Conservation (phyloP, 2,797 vertebrate genomes). For the Peromyscus aztecus region DNA sequence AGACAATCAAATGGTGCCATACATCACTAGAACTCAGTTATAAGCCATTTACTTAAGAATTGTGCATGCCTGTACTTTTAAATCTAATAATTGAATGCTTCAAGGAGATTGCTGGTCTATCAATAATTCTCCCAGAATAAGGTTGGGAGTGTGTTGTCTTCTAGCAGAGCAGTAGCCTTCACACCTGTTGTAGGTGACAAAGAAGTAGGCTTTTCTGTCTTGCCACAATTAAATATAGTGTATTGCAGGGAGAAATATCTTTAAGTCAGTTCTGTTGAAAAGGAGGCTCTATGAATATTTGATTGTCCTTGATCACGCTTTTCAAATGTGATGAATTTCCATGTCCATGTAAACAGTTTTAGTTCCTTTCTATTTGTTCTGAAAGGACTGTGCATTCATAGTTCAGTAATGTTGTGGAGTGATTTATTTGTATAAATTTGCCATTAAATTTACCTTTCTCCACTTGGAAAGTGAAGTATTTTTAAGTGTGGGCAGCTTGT, state of each 20-base stretch:
- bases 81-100: slow-evolving; percentile 74
- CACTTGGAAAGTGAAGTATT: slow-evolving; percentile 73
- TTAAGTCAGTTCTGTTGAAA: slow-evolving; percentile 71
- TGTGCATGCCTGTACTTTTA: slow-evolving; percentile 34
- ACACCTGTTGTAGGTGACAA: slow-evolving; percentile 63
- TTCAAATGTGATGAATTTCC: slow-evolving; percentile 69
- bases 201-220: slow-evolving; percentile 49
- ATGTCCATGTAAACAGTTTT: slow-evolving; percentile 65
- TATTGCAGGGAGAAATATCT: slow-evolving; percentile 20
- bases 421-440: slow-evolving; percentile 70
- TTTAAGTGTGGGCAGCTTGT: slow-evolving; percentile 53
- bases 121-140: slow-evolving; percentile 38
- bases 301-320: slow-evolving; percentile 69
- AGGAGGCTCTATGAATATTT: slow-evolving; percentile 64
- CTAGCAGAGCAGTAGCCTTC: slow-evolving; percentile 67
- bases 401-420: slow-evolving; percentile 50
- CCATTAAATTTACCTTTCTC: slow-evolving; percentile 57
- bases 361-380: slow-evolving; percentile 73
- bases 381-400: slow-evolving; percentile 62
- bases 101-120: slow-evolving; percentile 62
- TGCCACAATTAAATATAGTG: slow-evolving; percentile 3
- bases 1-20: slow-evolving; percentile 33
- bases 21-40: slow-evolving; percentile 54
- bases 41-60: slow-evolving; percentile 60
- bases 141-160: slow-evolving; percentile 37